Evolutionary conservation across 2,797 vertebrate species (phyloP).

Genomic region (Aldrovandia affinis): DNA sequence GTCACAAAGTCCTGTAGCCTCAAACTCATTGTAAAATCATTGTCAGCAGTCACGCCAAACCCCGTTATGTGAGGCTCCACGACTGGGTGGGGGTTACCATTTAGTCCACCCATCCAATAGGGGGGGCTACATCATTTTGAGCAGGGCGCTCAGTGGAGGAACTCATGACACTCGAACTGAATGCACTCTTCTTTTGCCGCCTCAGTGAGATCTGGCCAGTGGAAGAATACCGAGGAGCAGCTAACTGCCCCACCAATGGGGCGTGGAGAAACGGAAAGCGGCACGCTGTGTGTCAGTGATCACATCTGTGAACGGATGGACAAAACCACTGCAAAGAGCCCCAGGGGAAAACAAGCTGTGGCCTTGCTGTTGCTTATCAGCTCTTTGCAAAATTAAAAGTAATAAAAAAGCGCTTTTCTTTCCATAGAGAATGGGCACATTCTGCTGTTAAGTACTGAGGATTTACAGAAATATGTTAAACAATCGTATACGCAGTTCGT

Average conservation of each 20-base stretch:
- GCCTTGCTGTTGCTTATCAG: conserved; percentile 17
- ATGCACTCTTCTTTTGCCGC: background rate
- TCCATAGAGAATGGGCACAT: conserved; percentile 1
- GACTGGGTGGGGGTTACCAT: background rate
- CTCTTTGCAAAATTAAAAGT: conserved; percentile 18
- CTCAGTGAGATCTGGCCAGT: background rate
- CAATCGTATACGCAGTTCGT: conserved; percentile 3
- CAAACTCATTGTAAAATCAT: background rate
- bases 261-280: background rate
- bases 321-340: background rate
- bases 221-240: background rate
- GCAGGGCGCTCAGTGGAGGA: background rate
- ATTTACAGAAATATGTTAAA: conserved; percentile 21
- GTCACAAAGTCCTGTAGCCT: background rate
- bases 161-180: background rate
- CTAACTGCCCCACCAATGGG: background rate
- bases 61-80: background rate
- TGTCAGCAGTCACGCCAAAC: background rate
- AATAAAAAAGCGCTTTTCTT: conserved; percentile 13
- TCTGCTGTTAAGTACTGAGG: conserved; percentile 19
- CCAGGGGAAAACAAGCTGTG: background rate
- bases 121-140: background rate
- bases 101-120: background rate
- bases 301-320: background rate
- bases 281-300: background rate